Evolutionary conservation across 1,140 invertebrate genomes (phyloP), one percentile per base, ranked within the genome.

Genomic region (Cotesia glomerata): DNA sequence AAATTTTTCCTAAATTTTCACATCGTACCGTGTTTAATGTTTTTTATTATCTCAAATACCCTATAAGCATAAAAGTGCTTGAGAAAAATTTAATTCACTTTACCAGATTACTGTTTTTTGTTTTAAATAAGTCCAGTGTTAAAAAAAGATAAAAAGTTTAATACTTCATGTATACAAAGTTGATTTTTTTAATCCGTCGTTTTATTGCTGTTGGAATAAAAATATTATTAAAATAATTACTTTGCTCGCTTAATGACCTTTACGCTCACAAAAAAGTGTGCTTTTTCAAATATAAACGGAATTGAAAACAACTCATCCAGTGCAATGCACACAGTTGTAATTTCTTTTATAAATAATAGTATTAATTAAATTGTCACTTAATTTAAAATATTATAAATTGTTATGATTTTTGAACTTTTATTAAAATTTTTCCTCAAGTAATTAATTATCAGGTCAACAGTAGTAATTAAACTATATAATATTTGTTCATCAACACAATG

Each of bases 311-410:
- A 45, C 39, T 45, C 7, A 45, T 13, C 13, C 35, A 26, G 26
- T 26, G 3, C 26, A 26, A 26, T 26, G 2, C 26, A 26, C 26
- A 26, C 1, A 26, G n/a, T n/a, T n/a, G n/a, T 62, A 13, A 62
- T 0, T 5, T 36, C n/a, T 52, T 34, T 36, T 74, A 75, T 78
- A 74, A 78, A 77, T 78, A 75, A 73, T 76, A 72, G 39, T 61
- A 74, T 76, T 78, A 77, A 77, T 79, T 77, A 79, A 76, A 77
- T 72, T 67, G 75, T 34, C 61, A 52, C 74, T 78, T 78, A 79
- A 78, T 79, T 78, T 77, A 77, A 78, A 77, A 79, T 68, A 71
- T 69, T 26, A 49, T 62, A 45, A 45, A 54, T 26, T 26, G 1
- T 26, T 54, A 34, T 54, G 5, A 1, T 9, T 5, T 45, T 45